These are phyloP conservation scores for Nomada ruficornis DNA, from an alignment of 2,888 invertebrate species.

Conservation along the genomic window DNA sequence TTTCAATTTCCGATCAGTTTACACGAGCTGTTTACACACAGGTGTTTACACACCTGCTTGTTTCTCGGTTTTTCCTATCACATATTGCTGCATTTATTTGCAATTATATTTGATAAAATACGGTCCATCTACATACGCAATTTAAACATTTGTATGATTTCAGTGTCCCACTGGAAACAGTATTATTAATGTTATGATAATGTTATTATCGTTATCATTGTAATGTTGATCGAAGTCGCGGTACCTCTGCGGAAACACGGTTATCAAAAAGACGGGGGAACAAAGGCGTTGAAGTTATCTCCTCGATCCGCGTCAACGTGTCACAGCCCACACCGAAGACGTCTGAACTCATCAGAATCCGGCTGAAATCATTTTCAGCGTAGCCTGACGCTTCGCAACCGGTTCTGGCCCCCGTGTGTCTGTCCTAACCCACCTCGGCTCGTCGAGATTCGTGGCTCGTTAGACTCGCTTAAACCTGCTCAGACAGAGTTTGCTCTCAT, in stretches of 20 bases:
- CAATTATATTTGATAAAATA: no score
- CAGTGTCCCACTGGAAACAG: no score
- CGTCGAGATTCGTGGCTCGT: slow-evolving; percentile 17
- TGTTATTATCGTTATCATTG: not conserved
- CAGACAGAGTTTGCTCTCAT: not conserved
- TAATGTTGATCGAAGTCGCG: not conserved
- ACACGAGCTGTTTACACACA: no score
- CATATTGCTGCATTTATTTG: no score
- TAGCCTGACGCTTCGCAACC: slow-evolving; percentile 36
- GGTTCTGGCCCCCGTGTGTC: slow-evolving; percentile 21
- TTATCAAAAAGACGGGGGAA: slow-evolving; percentile 39
- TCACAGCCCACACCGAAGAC: slow-evolving; percentile 34
- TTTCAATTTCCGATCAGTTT: no score
- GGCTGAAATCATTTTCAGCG: slow-evolving; percentile 36
- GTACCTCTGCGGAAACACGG: slow-evolving; percentile 9
- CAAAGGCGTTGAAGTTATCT: slow-evolving; percentile 56
- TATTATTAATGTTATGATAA: no score
- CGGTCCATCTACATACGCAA: no score
- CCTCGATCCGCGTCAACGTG: slow-evolving; percentile 47
- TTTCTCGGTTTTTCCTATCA: no score
- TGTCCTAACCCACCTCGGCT: slow-evolving; percentile 9
- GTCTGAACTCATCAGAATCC: slow-evolving; percentile 52
- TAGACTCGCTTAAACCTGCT: slow-evolving; percentile 25
- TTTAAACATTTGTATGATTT: no score
- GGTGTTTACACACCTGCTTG: no score